Evolutionary conservation across 2,888 invertebrate species (phyloP).

Genomic region (Hypolimnas misippus): DNA sequence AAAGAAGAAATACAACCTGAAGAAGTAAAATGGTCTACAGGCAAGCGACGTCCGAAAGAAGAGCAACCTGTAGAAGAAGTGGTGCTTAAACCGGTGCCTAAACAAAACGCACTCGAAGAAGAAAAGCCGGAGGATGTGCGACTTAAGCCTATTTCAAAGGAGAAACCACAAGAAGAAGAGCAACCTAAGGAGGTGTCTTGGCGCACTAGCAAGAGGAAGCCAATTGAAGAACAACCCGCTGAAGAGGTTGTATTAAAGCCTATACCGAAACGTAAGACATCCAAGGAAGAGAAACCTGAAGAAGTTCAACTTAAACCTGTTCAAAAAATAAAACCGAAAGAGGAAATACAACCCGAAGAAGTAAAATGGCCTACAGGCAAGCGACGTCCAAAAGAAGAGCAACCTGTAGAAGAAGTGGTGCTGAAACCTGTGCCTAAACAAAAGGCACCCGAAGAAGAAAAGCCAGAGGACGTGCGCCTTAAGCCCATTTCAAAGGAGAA

Average conservation of each 20-base stretch:
- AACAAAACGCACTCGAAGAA: constrained; percentile 60
- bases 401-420: constrained; percentile 63
- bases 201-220: constrained; percentile 60
- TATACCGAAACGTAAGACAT: constrained; percentile 56
- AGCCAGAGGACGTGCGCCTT: constrained; percentile 56
- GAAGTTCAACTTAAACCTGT: constrained; percentile 54
- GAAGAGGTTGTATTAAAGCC: constrained; percentile 76
- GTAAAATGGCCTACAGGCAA: constrained; percentile 55
- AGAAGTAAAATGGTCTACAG: constrained; percentile 56
- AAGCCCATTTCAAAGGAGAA: constrained; percentile 50
- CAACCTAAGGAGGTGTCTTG: constrained; percentile 59
- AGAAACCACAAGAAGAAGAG: constrained; percentile 55
- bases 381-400: constrained; percentile 55
- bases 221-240: constrained; percentile 52
- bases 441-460: constrained; percentile 55
- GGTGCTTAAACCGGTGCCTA: constrained; percentile 50
- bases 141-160: constrained; percentile 45
- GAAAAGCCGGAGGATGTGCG: constrained; percentile 56
- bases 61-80: constrained; percentile 63
- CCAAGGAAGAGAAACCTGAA: constrained; percentile 56
- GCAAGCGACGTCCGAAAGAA: constrained; percentile 54
- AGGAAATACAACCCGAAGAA: constrained; percentile 52
- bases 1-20: constrained; percentile 48
- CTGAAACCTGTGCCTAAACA: constrained; percentile 53
- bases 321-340: constrained; percentile 37